Evolutionary conservation across 2,888 invertebrate genomes (phyloP).

Genomic region (Agapetus fuscipes): DNA sequence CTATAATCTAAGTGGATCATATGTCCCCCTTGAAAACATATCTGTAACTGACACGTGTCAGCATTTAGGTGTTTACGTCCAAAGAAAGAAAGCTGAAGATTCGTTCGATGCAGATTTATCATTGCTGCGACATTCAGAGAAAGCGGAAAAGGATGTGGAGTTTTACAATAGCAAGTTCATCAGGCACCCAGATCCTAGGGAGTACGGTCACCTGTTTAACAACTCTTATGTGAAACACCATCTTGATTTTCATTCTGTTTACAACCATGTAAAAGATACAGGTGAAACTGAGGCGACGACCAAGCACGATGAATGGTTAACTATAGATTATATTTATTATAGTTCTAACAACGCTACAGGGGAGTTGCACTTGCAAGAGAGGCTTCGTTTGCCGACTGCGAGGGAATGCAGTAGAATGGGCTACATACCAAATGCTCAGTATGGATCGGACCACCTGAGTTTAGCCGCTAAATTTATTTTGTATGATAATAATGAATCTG

Average conservation of each 20-base stretch:
- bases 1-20: conserved; percentile 30
- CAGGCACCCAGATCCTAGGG: conserved; percentile 4
- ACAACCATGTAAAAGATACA: conserved; percentile 41
- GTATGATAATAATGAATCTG: conserved; percentile 1
- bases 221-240: conserved; percentile 55
- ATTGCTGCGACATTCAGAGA: conserved; percentile 17
- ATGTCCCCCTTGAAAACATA: conserved; percentile 41
- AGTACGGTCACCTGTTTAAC: conserved; percentile 39
- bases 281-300: conserved; percentile 59
- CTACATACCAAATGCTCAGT: conserved; percentile 61
- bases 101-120: conserved; percentile 18
- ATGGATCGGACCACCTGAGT: conserved; percentile 79
- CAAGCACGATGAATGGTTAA: conserved; percentile 63
- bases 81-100: conserved; percentile 33
- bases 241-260: conserved; percentile 60
- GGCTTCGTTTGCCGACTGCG: conserved; percentile 57
- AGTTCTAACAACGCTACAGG: conserved; percentile 19
- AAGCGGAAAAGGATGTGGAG: conserved; percentile 3
- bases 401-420: conserved; percentile 46
- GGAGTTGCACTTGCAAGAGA: conserved; percentile 45
- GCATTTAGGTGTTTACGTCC: conserved; percentile 41
- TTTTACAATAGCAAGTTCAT: conserved; percentile 4
- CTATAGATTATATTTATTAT: conserved; percentile 89
- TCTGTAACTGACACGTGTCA: conserved; percentile 51
- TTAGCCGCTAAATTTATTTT: conserved; percentile 57